A percentile compares a stretch with the other conserved stretches of the same genome.
Evolutionary conservation across 2,113 vertebrate genomes (phyloP).

Genomic region (Elephantulus edwardii): DNA sequence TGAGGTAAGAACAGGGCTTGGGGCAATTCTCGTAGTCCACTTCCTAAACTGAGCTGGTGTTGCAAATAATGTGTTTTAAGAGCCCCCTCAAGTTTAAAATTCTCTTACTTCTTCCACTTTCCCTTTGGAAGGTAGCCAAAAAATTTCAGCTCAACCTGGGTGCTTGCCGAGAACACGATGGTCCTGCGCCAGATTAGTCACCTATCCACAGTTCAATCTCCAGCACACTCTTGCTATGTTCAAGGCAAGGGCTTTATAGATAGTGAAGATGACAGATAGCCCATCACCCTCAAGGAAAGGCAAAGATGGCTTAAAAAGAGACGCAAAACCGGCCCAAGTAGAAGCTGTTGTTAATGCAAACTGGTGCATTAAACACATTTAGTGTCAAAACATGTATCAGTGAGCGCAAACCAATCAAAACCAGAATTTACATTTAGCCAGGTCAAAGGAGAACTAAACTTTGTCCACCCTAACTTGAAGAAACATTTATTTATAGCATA

Average conservation of each 20-base stretch:
- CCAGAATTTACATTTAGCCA: neutral
- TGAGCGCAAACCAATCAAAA: neutral
- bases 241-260: neutral
- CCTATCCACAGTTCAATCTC: neutral
- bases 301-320: neutral
- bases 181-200: slow-evolving; percentile 13
- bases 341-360: neutral
- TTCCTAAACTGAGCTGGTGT: neutral
- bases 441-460: neutral
- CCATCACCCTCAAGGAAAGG: slow-evolving; percentile 2
- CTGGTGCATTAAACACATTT: neutral
- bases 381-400: neutral
- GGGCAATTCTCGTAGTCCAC: neutral
- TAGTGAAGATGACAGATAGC: neutral
- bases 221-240: neutral
- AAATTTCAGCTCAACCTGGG: neutral
- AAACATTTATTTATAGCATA: slow-evolving; percentile 15
- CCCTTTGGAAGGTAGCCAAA: neutral
- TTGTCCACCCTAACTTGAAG: neutral
- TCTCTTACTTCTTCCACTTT: neutral
- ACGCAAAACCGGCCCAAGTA: slow-evolving; percentile 25
- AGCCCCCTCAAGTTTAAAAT: neutral
- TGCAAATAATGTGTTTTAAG: neutral
- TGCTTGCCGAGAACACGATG: neutral
- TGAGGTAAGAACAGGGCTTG: neutral